phyloP scores from a whole-genome alignment of 92 coral and sea anemone genomes.

The Umimayanthus kanabou region DNA sequence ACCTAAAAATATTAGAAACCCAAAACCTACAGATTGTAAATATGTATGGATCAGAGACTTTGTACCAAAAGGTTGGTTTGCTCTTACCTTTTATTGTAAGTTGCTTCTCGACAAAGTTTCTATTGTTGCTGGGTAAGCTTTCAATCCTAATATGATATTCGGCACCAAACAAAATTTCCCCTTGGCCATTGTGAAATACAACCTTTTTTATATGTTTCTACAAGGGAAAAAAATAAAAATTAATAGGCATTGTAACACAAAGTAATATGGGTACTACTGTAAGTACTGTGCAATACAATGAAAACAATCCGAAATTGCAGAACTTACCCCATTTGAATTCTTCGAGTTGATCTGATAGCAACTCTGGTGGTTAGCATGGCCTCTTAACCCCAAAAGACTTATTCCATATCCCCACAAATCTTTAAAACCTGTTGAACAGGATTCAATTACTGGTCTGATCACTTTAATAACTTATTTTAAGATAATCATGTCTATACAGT shows the following conservation, averaged over 20 bases:
- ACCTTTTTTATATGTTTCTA: background rate
- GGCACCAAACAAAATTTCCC: background rate
- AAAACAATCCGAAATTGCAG: background rate
- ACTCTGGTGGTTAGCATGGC: background rate
- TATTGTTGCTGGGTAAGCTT: background rate
- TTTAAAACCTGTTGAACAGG: background rate
- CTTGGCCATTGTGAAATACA: background rate
- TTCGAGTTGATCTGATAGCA: background rate
- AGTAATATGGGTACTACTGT: background rate
- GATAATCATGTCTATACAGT: too few relatives aligned
- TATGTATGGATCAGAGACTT: background rate
- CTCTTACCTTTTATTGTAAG: constrained; percentile 2
- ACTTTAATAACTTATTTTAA: too few relatives aligned
- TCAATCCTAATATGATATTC: background rate
- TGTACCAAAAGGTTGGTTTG: background rate
- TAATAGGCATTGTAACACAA: background rate
- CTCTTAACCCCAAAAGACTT: background rate
- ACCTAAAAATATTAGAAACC: too few relatives aligned
- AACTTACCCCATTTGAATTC: background rate
- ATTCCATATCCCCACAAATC: constrained; percentile 7
- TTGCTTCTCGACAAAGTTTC: background rate
- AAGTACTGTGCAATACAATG: background rate
- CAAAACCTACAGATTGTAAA: too few relatives aligned
- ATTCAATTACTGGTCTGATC: too few relatives aligned
- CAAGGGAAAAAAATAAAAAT: background rate